Percentiles rank a stretch among this genome's conserved stretches.
These are phyloP conservation scores for Stenurella melanura DNA, from an alignment of 2,888 invertebrate species.

Conservation along the genomic window DNA sequence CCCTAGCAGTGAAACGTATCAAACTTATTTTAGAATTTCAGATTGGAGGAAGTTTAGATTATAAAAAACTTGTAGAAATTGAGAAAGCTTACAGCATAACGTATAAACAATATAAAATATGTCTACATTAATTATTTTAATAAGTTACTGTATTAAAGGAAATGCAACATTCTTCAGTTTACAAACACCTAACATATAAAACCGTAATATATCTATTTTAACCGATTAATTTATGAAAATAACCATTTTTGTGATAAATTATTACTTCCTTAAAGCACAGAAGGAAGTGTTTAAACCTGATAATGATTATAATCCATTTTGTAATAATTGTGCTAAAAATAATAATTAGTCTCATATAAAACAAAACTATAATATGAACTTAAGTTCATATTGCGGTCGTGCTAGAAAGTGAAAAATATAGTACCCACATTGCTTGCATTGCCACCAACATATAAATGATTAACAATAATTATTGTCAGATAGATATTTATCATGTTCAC, in stretches of 20 bases:
- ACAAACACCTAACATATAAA: not conserved
- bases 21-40: no score
- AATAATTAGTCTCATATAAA: not conserved
- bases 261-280: constrained; percentile 2
- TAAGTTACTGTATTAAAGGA: not conserved
- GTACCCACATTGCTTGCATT: not conserved
- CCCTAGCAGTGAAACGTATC: no score
- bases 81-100: not conserved
- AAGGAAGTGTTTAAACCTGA: not conserved
- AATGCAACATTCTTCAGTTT: not conserved
- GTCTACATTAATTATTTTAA: not conserved
- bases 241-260: constrained; percentile 1
- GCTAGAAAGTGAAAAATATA: constrained; percentile 29
- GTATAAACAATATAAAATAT: not conserved
- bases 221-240: constrained; percentile 1
- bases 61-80: not conserved
- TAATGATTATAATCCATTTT: constrained; percentile 1
- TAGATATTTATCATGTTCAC: not conserved
- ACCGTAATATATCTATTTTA: constrained; percentile 6
- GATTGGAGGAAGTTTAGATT: no score
- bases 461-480: not conserved
- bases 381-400: not conserved
- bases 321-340: not conserved
- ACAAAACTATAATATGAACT: not conserved
- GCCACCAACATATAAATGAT: not conserved